Conservation (phyloP, 1,140 invertebrate genomes). For the Diprion similis region DNA sequence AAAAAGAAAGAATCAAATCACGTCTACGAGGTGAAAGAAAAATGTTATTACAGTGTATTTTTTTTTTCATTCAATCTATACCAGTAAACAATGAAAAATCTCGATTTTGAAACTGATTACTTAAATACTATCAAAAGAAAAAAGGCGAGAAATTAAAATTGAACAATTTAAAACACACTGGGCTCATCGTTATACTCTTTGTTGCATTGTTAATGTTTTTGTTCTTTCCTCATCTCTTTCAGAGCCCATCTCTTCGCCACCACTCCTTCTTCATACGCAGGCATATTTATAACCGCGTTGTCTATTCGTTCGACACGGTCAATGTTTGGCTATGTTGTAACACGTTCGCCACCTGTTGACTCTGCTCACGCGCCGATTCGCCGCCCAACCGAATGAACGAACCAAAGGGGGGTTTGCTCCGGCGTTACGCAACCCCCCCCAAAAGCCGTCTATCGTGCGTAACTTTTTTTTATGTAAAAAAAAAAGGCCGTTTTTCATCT, state of each 20-base stretch:
- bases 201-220: neutral
- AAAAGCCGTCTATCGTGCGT: no score
- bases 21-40: conserved; percentile 8
- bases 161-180: no score
- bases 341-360: conserved; percentile 6
- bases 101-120: no score
- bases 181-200: no score
- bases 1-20: neutral
- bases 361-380: neutral
- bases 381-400: neutral
- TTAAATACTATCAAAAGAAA: neutral
- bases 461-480: no score
- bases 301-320: no score
- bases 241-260: neutral
- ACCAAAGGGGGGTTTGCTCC: no score
- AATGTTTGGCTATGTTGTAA: neutral
- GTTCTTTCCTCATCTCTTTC: neutral
- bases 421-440: no score
- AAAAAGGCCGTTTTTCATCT: no score
- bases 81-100: neutral
- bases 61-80: neutral
- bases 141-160: neutral
- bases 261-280: neutral
- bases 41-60: no score
- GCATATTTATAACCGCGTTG: no score